A percentile compares a stretch with the other conserved stretches of the same genome.
Conservation (phyloP, 35 echinoderm and acorn worm genomes). For the Chiridota heheva region DNA sequence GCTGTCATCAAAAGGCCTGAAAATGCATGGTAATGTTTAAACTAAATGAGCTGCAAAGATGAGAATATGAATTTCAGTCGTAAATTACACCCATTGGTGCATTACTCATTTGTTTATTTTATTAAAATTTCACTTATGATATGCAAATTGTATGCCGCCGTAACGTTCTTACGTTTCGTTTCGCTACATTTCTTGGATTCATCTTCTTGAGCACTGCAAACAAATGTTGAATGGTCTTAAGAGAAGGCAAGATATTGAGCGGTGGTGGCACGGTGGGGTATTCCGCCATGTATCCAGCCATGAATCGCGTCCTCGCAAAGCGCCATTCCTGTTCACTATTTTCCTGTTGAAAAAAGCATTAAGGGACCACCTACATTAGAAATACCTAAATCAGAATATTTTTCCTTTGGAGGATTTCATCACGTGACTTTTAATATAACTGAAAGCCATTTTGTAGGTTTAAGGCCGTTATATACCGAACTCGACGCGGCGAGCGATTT, state of each 20-base stretch:
- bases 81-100: no score
- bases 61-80: no score
- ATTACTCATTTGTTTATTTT: no score
- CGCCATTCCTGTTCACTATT: conserved; percentile 60
- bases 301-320: conserved; percentile 39
- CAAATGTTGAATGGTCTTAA: conserved; percentile 23
- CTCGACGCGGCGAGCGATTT: neutral
- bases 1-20: no score
- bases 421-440: neutral
- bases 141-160: no score
- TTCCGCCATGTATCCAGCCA: conserved; percentile 42
- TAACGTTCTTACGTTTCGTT: no score
- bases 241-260: conserved; percentile 42
- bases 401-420: neutral
- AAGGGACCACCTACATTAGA: no score
- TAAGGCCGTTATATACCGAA: neutral
- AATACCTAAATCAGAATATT: neutral
- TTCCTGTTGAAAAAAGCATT: conserved; percentile 33
- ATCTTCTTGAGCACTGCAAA: no score
- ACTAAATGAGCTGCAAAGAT: no score
- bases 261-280: conserved; percentile 32
- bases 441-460: neutral
- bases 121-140: no score
- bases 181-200: no score
- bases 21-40: no score